Conservation (phyloP, 1,140 invertebrate genomes). For the Drosophila insularis region DNA sequence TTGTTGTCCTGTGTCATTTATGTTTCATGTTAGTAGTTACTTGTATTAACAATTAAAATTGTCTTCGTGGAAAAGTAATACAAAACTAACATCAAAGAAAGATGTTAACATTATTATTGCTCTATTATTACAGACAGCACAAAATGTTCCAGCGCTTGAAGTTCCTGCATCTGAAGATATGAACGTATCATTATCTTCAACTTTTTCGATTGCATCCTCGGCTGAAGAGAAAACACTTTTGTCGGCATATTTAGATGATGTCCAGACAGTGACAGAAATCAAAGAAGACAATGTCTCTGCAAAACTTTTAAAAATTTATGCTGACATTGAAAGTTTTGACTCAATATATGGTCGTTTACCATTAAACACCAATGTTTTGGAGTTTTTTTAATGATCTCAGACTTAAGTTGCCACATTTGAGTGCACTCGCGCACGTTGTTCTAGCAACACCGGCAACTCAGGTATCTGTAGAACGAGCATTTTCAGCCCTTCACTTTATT, state of each 20-base stretch:
- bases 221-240: constrained; percentile 11
- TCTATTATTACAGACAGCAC: constrained; percentile 18
- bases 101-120: constrained; percentile 11
- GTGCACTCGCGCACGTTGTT: constrained; percentile 29
- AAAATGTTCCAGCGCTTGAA: constrained; percentile 5
- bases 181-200: constrained; percentile 6
- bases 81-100: constrained; percentile 14
- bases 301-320: constrained; percentile 21
- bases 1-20: constrained; percentile 6
- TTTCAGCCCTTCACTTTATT: constrained; percentile 18
- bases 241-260: constrained; percentile 26
- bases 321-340: constrained; percentile 27
- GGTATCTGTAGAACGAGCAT: constrained; percentile 20
- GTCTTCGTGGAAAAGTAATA: constrained; percentile 12
- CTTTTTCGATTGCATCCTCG: not conserved
- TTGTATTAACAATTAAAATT: constrained; percentile 12
- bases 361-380: constrained; percentile 25
- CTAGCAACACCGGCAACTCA: constrained; percentile 31
- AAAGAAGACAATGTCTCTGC: constrained; percentile 23
- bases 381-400: constrained; percentile 30
- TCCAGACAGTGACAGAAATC: constrained; percentile 16
- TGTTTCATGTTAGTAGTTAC: constrained; percentile 11
- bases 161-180: constrained; percentile 4
- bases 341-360: constrained; percentile 23
- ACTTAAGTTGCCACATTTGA: constrained; percentile 17